Percentiles rank a stretch among this genome's conserved stretches.
Evolutionary conservation across 2,113 vertebrate genomes (phyloP).

Genomic region (Mesoclemmys tuberculata): DNA sequence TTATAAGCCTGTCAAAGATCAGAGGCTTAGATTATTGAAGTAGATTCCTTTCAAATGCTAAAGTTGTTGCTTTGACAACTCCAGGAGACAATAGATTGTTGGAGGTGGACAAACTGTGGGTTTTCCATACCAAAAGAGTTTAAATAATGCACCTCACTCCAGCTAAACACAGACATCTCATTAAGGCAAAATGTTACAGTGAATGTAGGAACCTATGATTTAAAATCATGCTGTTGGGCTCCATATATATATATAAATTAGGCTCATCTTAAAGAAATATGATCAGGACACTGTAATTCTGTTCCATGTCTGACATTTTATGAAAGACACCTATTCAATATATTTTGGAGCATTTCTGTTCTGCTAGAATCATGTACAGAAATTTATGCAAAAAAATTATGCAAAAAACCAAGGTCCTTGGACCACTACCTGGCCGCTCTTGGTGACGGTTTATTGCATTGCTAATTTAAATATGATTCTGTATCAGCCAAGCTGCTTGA

Average conservation of each 20-base stretch:
- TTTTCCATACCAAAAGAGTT: constrained; percentile 62
- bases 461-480: constrained; percentile 65
- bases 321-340: constrained; percentile 38
- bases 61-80: constrained; percentile 83
- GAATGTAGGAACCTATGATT: background rate
- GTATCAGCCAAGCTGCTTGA: constrained; percentile 59
- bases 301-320: constrained; percentile 18
- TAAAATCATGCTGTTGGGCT: constrained; percentile 14
- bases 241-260: background rate
- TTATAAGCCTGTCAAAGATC: constrained; percentile 82
- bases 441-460: constrained; percentile 29
- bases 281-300: constrained; percentile 13
- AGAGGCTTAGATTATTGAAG: constrained; percentile 85
- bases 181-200: background rate
- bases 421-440: constrained; percentile 3
- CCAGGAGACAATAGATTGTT: constrained; percentile 27
- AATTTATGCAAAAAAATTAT: constrained; percentile 65
- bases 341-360: constrained; percentile 6
- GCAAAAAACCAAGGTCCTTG: constrained; percentile 10
- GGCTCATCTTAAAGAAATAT: constrained; percentile 26
- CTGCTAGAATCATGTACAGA: background rate
- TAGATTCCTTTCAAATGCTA: constrained; percentile 80
- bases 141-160: constrained; percentile 35
- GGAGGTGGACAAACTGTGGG: constrained; percentile 56
- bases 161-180: background rate